Evolutionary conservation across 2,888 invertebrate genomes (phyloP).

Genomic region (Clostera curtula): DNA sequence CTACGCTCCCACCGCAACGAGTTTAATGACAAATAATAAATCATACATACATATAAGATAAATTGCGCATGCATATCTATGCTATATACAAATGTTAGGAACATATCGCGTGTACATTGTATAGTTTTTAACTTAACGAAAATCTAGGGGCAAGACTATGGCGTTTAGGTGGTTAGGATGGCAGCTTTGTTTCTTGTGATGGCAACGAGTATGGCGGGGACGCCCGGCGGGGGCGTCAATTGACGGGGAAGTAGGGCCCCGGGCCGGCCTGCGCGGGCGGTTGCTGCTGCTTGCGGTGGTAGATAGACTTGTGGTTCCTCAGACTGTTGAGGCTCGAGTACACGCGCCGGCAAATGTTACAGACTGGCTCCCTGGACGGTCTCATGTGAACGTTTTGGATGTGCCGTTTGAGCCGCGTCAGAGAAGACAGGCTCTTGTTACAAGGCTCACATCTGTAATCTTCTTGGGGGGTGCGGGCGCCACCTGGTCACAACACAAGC

Average conservation of each 20-base stretch:
- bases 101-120: constrained; percentile 59
- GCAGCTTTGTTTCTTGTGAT: constrained; percentile 60
- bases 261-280: constrained; percentile 54
- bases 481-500: constrained; percentile 79
- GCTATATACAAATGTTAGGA: constrained; percentile 74
- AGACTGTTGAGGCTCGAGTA: constrained; percentile 94
- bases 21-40: constrained; percentile 44
- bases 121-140: constrained; percentile 60
- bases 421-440: constrained; percentile 91
- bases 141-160: constrained; percentile 70
- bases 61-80: constrained; percentile 72
- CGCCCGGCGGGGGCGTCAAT: constrained; percentile 46
- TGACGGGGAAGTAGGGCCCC: constrained; percentile 64
- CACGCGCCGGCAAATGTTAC: constrained; percentile 93
- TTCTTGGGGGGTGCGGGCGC: constrained; percentile 85
- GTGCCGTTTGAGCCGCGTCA: constrained; percentile 91
- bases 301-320: constrained; percentile 94
- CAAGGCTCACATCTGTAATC: constrained; percentile 94
- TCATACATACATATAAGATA: constrained; percentile 58
- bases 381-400: constrained; percentile 95
- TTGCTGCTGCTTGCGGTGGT: constrained; percentile 89
- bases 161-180: constrained; percentile 69
- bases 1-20: constrained; percentile 47
- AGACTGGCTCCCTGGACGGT: constrained; percentile 91
- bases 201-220: constrained; percentile 38